Conservation (phyloP, 2,113 vertebrate genomes). For the Paradoxurus hermaphroditus region DNA sequence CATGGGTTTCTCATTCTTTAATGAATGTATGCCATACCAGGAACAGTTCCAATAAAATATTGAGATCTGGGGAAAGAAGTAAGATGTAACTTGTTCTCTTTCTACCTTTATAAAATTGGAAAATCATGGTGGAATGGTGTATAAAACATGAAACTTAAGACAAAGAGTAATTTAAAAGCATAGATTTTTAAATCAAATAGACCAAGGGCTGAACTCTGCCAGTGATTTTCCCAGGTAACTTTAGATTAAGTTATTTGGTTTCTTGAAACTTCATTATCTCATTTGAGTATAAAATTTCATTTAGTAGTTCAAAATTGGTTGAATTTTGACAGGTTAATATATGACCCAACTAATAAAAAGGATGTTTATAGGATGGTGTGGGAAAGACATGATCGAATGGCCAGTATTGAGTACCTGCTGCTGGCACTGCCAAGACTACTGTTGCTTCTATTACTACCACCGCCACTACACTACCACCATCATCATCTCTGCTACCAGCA, state of each 20-base stretch:
- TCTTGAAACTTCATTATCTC: not conserved
- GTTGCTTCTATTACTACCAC: too few relatives aligned
- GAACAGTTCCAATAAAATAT: not conserved
- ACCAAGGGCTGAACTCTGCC: not conserved
- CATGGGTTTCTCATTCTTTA: not conserved
- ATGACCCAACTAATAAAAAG: not conserved
- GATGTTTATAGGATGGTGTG: not conserved
- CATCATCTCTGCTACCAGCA: fast-evolving
- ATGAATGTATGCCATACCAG: not conserved
- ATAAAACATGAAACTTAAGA: not conserved
- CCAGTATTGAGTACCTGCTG: not conserved
- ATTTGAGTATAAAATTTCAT: not conserved
- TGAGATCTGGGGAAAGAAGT: not conserved
- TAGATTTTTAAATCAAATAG: not conserved
- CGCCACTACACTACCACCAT: fast-evolving
- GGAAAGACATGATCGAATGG: not conserved
- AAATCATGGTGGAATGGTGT: not conserved
- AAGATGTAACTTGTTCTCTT: not conserved
- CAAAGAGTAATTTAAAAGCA: not conserved
- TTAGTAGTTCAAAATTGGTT: not conserved
- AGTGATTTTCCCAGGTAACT: not conserved
- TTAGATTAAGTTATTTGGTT: not conserved
- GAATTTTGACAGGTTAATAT: not conserved
- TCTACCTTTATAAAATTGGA: not conserved
- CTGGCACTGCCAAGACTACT: not conserved